Evolutionary conservation across 2,888 invertebrate genomes (phyloP), one percentile per base, ranked within the genome.

Genomic region (Dicyrtoma fusca): DNA sequence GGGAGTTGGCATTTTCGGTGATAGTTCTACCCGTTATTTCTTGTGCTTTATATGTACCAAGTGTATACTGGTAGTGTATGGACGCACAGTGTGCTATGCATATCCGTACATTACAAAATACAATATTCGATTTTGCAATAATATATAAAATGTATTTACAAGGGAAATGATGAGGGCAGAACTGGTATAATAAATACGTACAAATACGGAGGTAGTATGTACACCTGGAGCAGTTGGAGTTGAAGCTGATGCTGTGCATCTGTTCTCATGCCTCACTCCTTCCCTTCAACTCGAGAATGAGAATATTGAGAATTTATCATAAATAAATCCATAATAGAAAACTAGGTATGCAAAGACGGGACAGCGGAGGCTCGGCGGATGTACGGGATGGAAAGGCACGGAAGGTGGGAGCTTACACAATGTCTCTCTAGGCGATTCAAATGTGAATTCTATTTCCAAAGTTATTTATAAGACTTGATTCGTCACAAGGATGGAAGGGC

Each of bases 231-330:
- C 62, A 6, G n/a, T n/a, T n/a, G n/a, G n/a, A n/a, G n/a, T n/a
- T n/a, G n/a, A n/a, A n/a, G n/a, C n/a, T n/a, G n/a, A n/a, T n/a
- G n/a, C n/a, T n/a, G n/a, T n/a, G n/a, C 62, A 3, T 62, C 26
- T 25, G 3, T 23, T 26, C 42, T 63, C 44, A 11, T 45, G 11
- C n/a, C 63, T 21, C 62, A n/a, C 25, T n/a, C 21, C 45, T 21
- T 45, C 47, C 23, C 45, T 17, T 63, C 21, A 26, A 59, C 44
- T 61, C 21, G 61, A 61, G 61, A 65, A 47, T 47, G 65, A 51
- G 26, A 65, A 65, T 65, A n/a, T 51, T 34, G 13, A 26, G 51
- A 51, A 65, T 65, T 65, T 65, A 65, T 65, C 65, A 65, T 51
- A 34, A 65, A 65, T 65, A 65, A 65, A 65, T 49, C 49, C 65